Evolutionary conservation across 2,797 vertebrate species (phyloP), one percentile per base, ranked within the genome.

Genomic region (Mastacembelus armatus): DNA sequence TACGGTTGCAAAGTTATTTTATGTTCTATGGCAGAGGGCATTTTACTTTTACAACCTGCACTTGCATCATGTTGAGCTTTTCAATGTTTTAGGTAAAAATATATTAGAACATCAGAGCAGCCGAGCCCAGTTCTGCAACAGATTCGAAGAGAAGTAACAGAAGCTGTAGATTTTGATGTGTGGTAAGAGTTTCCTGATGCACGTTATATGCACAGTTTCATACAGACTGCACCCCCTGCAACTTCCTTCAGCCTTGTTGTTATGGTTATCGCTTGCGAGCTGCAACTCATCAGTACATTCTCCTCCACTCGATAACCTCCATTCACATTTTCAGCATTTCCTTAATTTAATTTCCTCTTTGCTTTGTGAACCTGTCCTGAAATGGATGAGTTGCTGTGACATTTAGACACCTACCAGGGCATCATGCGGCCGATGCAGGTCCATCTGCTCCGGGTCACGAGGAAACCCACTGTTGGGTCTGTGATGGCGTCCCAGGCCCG

Each of bases 401-500:
- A 51, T 39, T 56, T 40, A n/a, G 44, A 40, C 74, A 86, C 95
- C 92, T 91, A 99, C 97, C 97, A 99, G 36, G 97, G 97, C 95
- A 98, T 96, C 88, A 99, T 94, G 38, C 94, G 95, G 43, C 97
- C 97, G 0, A 95, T 66, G 5, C 90, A 39, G 1, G 94, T 98
- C 96, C 96, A 97, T 1, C 89, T 79, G 4, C 93, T 96, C 80
- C 95, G 95, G 91, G 95, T 98, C 77, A 99, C 95, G 83, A 96
- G 94, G 85, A 96, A 98, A 10, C 97, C 97, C 74, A 99, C 95
- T 10, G 95, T 89, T 2, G 97, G 97, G 74, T 99, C 97, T 0
- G 97, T 99, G 88, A 99, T 7, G 0, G 96, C 96, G 4, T 99
- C 97, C 97, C 97, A 99, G 9, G 93, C 96, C 48, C 96, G 90